Evolutionary conservation across 1,140 invertebrate genomes (phyloP), one percentile per base, ranked within the genome.

Genomic region (Drosophila ambigua): DNA sequence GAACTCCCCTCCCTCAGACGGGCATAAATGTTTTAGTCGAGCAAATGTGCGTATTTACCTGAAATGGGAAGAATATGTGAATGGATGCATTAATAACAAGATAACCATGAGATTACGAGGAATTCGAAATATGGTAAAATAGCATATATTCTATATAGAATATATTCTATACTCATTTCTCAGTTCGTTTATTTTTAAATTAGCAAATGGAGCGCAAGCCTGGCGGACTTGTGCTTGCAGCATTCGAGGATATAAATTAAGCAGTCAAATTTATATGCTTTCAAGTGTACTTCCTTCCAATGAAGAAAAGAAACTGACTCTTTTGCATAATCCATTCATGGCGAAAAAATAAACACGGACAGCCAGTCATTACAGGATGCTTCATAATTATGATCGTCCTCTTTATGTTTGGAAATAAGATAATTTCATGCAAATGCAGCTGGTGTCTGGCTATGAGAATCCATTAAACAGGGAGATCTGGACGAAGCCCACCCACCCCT

Each of bases 341-440:
- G 31, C 24, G 44, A 43, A 62, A 31, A 7, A 28, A 26, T 31
- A 52, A 48, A 39, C 73, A 61, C 51, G 35, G 28, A 62, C 69
- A 61, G 20, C 55, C 28, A 62, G 50, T 55, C 15, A 69, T 63
- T 69, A 57, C 35, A 51, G 11, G 11, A 39, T 39, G 35, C 11
- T 61, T 61, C 44, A 28, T 69, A 69, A 69, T 69, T 69, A 49
- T 57, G 49, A 69, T 58, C 23, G 35, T 11, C 0, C 26, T 46
- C n/a, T 24, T 23, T 31, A 15, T 11, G 13, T 28, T 20, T 9
- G 23, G 13, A 8, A 55, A 57, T 41, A 65, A 53, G 46, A 45
- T 46, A 31, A 52, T 53, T 44, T 51, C 54, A 87, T 81, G 78
- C 43, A 87, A 87, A 65, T 72, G 60, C 81, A 85, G 80, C 77